phyloP scores from a whole-genome alignment of 1,140 invertebrate genomes.

The Zaprionus lachaisei region DNA sequence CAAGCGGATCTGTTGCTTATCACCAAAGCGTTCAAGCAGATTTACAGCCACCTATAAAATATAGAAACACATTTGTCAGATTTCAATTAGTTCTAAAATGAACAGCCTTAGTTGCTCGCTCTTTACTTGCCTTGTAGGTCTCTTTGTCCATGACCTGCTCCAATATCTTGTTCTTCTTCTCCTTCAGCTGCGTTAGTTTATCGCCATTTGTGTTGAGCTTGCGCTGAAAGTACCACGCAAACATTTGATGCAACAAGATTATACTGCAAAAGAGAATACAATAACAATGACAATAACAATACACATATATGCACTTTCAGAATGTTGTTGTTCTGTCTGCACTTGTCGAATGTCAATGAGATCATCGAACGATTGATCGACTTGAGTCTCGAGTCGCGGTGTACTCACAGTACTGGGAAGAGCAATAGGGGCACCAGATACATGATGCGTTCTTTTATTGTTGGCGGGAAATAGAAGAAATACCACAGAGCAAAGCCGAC shows the following conservation, averaged over 20 bases:
- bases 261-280: slow-evolving; percentile 87
- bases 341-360: slow-evolving; percentile 29
- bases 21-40: slow-evolving; percentile 77
- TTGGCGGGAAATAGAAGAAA: slow-evolving; percentile 90
- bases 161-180: slow-evolving; percentile 94
- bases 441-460: slow-evolving; percentile 88
- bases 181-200: slow-evolving; percentile 89
- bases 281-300: slow-evolving; percentile 14
- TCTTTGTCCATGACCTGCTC: slow-evolving; percentile 99
- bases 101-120: not conserved
- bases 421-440: slow-evolving; percentile 90
- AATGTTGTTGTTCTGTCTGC: not conserved
- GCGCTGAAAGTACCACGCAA: slow-evolving; percentile 95
- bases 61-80: slow-evolving; percentile 2
- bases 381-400: not conserved
- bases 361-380: slow-evolving; percentile 27
- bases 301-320: not conserved
- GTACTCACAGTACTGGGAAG: slow-evolving; percentile 92
- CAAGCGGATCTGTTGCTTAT: slow-evolving; percentile 63
- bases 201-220: slow-evolving; percentile 92
- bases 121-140: slow-evolving; percentile 95
- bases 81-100: not conserved
- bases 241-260: slow-evolving; percentile 90
- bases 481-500: slow-evolving; percentile 90
- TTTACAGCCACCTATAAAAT: slow-evolving; percentile 69